Percentiles rank a stretch among this genome's conserved stretches.
Conservation (phyloP, 2,888 invertebrate genomes). For the Cheilosia grossa region DNA sequence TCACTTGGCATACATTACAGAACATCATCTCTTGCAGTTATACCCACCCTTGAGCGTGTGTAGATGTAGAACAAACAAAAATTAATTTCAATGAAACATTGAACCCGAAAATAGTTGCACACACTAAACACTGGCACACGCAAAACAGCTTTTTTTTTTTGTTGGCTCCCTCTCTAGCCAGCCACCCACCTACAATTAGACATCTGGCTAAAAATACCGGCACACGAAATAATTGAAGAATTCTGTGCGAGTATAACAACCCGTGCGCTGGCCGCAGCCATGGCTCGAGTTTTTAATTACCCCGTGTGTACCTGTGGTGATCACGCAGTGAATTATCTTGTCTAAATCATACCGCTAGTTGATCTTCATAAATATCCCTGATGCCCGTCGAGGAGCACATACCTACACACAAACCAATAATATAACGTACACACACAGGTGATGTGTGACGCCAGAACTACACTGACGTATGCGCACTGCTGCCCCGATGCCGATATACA, state of each 20-base stretch:
- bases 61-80: background rate
- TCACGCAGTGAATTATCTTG: slow-evolving; percentile 54
- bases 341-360: slow-evolving; percentile 60
- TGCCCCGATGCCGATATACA: slow-evolving; percentile 35
- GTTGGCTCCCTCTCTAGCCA: slow-evolving; percentile 30
- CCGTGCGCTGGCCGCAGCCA: slow-evolving; percentile 28
- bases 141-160: slow-evolving; percentile 28
- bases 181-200: slow-evolving; percentile 67
- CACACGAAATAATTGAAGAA: slow-evolving; percentile 75
- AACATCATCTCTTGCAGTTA: background rate
- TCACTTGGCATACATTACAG: background rate
- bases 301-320: slow-evolving; percentile 58
- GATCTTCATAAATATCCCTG: slow-evolving; percentile 62
- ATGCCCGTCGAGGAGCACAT: slow-evolving; percentile 1
- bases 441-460: slow-evolving; percentile 66
- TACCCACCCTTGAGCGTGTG: too few species aligned
- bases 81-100: slow-evolving; percentile 1
- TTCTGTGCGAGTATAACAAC: slow-evolving; percentile 27
- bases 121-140: slow-evolving; percentile 37
- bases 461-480: slow-evolving; percentile 47
- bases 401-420: background rate
- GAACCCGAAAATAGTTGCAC: slow-evolving; percentile 34
- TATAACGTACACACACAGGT: slow-evolving; percentile 22
- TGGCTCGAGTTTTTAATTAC: slow-evolving; percentile 62
- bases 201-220: slow-evolving; percentile 72